Conservation (phyloP, 92 coral and sea anemone genomes). For the Heliopora coerulea region DNA sequence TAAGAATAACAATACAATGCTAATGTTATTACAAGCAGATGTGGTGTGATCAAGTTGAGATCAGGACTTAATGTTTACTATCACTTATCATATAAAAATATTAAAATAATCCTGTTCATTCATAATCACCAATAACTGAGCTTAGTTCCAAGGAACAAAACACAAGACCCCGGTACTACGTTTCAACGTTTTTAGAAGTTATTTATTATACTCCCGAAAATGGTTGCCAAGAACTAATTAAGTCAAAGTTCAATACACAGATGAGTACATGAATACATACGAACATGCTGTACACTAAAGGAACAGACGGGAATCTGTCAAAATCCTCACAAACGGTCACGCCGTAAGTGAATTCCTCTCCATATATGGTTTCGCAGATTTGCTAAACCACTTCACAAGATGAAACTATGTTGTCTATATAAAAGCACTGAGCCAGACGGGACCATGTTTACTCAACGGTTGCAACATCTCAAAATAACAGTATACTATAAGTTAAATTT, state of each 20-base stretch:
- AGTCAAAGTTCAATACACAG: too few species aligned
- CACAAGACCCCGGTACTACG: too few species aligned
- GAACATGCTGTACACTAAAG: too few species aligned
- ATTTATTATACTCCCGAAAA: too few species aligned
- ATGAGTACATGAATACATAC: too few species aligned
- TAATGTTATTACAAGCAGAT: conserved; percentile 19
- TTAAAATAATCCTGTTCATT: not conserved
- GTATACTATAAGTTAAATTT: not conserved
- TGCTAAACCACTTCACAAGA: not conserved
- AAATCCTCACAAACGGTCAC: too few species aligned
- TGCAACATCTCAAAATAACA: not conserved
- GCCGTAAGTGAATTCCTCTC: not conserved
- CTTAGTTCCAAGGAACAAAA: conserved; percentile 3
- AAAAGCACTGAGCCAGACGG: not conserved
- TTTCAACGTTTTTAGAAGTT: too few species aligned
- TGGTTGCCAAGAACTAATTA: too few species aligned
- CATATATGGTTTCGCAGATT: not conserved
- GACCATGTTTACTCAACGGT: not conserved
- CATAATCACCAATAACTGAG: not conserved
- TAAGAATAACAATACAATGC: conserved; percentile 18
- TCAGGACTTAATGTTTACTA: not conserved
- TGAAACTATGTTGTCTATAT: conserved; percentile 1
- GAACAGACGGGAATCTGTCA: too few species aligned
- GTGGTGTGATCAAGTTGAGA: not conserved
- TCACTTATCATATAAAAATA: not conserved